Conservation (phyloP, 64 coral and sea anemone species). For the Actinia equina region DNA sequence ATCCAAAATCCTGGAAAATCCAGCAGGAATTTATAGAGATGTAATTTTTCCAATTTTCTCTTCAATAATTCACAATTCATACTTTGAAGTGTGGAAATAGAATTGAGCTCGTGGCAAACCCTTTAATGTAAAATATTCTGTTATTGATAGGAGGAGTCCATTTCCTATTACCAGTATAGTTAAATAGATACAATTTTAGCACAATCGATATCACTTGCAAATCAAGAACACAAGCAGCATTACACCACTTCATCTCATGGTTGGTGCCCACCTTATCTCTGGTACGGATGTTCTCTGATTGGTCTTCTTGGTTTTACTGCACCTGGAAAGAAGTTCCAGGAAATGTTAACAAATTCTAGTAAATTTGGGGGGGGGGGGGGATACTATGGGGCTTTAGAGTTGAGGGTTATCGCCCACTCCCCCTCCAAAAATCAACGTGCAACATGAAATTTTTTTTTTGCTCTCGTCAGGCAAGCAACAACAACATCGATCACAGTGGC, state of each 20-base stretch:
- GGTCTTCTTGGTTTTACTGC: conserved; percentile 87
- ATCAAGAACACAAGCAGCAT: not conserved
- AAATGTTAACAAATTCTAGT: not conserved
- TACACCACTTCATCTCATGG: not conserved
- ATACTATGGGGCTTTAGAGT: no score
- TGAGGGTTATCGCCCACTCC: no score
- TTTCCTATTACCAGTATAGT: not conserved
- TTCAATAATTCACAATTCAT: not conserved
- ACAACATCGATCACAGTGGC: no score
- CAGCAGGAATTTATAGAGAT: not conserved
- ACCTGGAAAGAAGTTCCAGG: conserved; percentile 31
- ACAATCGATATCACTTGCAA: not conserved
- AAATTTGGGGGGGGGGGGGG: no score
- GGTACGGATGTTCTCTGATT: conserved; percentile 83
- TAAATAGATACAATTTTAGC: not conserved
- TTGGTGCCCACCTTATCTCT: conserved; percentile 68
- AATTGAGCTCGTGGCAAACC: not conserved
- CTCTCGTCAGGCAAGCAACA: no score
- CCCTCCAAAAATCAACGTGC: no score
- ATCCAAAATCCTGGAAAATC: no score
- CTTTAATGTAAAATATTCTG: not conserved
- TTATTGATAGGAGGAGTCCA: not conserved
- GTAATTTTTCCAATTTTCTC: not conserved
- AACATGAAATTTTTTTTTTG: no score
- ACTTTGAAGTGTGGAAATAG: not conserved